Base-by-base conservation (phyloP, 2,888 invertebrate species). In the Octonoba sinensis region DNA sequence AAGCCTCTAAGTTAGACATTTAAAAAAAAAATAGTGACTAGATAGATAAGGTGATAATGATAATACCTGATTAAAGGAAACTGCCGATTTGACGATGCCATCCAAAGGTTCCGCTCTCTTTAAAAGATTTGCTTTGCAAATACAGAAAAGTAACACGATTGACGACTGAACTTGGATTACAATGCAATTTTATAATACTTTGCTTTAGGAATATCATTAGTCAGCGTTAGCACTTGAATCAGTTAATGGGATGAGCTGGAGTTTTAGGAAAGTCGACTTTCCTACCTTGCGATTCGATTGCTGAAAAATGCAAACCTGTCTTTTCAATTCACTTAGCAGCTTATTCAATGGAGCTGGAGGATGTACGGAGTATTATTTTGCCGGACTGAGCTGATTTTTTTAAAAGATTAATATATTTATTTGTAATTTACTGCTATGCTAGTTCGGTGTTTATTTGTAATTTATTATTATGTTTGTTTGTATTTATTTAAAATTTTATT, bases 81-180 rank as follows among this genome's bases (percentile, higher is more conserved):
- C 36, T 36, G 11, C 8, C 3, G 36, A 36, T 36, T 36, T 1
- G 36, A 36, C 36, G 36, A 36, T 1, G 27, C 27, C 27, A 6
- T 27, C 27, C 3, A 27, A 27, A 6, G 27, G 27, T 27, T 27
- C 27, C 8, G 20, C 27, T 57, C 16, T 20, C 20, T 57, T 73
- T 73, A 65, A 65, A 57, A 74, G 74, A 56, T 74, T 74, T 74
- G 49, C 66, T 22, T 24, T 20, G 64, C 36, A 74, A 74, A 66
- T 64, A 73, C 24, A 20, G 27, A 57, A 47, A 49, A 56, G 49
- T 74, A 69, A 76, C 51, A n/a, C 69, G 60, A 76, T 76, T 76
- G 75, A 60, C 36, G 47, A 69, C 67, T 76, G 67, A 69, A 76
- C 69, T 60, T 60, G 75, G 75, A 76, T 76, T 76, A 69, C 18